phyloP scores from a whole-genome alignment of 2,113 vertebrate genomes.

The Phylloscopus trochiloides region DNA sequence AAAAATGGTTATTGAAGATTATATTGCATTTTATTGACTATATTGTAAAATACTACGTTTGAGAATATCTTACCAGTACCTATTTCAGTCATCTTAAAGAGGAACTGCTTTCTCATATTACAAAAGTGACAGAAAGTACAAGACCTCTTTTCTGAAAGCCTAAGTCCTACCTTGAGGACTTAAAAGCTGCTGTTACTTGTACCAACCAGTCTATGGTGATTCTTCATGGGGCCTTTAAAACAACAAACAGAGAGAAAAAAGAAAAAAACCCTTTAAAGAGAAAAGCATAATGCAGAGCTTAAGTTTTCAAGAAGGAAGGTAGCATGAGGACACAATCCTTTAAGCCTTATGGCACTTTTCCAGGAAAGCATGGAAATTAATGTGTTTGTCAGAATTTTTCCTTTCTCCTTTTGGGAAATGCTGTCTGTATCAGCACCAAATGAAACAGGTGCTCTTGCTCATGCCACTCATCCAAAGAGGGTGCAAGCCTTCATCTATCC shows the following conservation, averaged over 20 bases:
- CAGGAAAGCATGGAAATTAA: not conserved
- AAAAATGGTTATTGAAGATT: not conserved
- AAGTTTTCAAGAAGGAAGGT: not conserved
- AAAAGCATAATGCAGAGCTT: not conserved
- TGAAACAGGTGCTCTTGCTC: not conserved
- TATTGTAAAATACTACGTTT: not conserved
- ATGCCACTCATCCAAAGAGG: not conserved
- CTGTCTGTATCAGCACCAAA: not conserved
- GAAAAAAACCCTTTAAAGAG: not conserved
- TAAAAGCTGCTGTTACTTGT: not conserved
- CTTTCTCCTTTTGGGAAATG: not conserved
- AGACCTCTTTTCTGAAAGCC: not conserved
- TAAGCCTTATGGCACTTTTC: not conserved
- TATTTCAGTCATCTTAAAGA: not conserved
- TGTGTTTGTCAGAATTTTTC: not conserved
- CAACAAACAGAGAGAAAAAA: not conserved
- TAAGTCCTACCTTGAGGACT: not conserved
- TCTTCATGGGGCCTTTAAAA: not conserved
- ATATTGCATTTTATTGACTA: not conserved
- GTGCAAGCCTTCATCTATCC: not conserved
- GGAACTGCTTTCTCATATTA: not conserved
- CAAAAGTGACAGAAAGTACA: not conserved
- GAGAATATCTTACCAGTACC: not conserved
- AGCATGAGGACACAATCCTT: not conserved
- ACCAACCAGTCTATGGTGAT: not conserved